Conservation (phyloP, 2,888 invertebrate species). For the Rhogogaster chlorosoma region DNA sequence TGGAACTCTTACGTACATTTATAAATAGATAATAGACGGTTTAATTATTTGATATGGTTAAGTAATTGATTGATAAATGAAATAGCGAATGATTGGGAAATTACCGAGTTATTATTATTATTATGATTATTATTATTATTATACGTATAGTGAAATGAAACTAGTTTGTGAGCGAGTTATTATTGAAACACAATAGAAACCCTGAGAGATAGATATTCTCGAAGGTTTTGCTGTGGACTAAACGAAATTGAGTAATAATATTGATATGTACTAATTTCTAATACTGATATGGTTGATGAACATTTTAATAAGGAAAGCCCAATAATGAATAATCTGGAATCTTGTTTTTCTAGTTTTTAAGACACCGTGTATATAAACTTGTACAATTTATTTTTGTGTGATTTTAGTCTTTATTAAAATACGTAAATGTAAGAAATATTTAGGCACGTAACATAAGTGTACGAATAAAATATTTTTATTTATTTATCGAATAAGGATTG, state of each 20-base stretch:
- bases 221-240: not conserved
- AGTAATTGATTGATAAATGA: not conserved
- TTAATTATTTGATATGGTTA: constrained; percentile 19
- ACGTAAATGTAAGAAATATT: constrained; percentile 30
- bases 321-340: not conserved
- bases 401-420: constrained; percentile 31
- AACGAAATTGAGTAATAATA: not conserved
- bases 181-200: not conserved
- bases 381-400: constrained; percentile 51
- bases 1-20: constrained; percentile 31
- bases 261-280: not conserved
- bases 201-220: not conserved
- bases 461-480: constrained; percentile 48
- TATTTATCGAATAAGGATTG: constrained; percentile 32
- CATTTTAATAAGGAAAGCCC: not conserved
- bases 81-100: not conserved
- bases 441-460: constrained; percentile 12
- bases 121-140: not conserved
- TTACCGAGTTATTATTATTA: not conserved
- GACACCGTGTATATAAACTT: constrained; percentile 38
- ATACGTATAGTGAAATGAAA: not conserved
- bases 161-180: not conserved
- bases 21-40: constrained; percentile 14
- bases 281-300: not conserved
- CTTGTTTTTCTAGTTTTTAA: constrained; percentile 34